These are phyloP conservation scores for Falcaria lacertinaria DNA, from an alignment of 2,888 invertebrate species.

Conservation along the genomic window DNA sequence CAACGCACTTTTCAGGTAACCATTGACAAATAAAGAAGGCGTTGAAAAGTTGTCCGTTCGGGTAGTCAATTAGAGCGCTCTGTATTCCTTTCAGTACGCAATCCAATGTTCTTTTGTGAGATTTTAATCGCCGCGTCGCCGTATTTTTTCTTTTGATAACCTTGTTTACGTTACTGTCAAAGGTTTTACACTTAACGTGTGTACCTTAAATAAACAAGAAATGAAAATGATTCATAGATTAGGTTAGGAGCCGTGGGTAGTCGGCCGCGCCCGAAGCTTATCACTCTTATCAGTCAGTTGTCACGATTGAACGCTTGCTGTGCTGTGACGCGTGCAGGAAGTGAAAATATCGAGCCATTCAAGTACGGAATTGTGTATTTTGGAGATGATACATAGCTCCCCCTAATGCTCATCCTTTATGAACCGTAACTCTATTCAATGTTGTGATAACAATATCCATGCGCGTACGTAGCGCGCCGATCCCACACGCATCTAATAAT, in stretches of 20 bases:
- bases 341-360: slow-evolving; percentile 33
- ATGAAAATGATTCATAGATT: slow-evolving; percentile 34
- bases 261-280: slow-evolving; percentile 46
- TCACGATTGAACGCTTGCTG: slow-evolving; percentile 34
- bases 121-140: too few species aligned
- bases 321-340: slow-evolving; percentile 37
- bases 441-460: neutral
- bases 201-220: neutral
- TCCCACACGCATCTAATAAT: neutral
- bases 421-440: slow-evolving; percentile 6
- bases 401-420: slow-evolving; percentile 18
- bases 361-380: slow-evolving; percentile 38
- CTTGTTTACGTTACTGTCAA: neutral
- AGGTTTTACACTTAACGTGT: neutral
- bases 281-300: slow-evolving; percentile 59
- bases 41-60: too few species aligned
- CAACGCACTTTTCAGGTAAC: too few species aligned
- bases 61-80: too few species aligned
- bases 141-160: neutral
- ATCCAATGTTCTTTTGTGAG: too few species aligned
- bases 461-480: neutral
- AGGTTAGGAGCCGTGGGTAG: slow-evolving; percentile 22
- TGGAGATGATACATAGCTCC: slow-evolving; percentile 21
- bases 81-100: too few species aligned
- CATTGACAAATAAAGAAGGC: too few species aligned